Conservation (phyloP, 2,888 invertebrate genomes). For the Euspilapteryx auroguttella region DNA sequence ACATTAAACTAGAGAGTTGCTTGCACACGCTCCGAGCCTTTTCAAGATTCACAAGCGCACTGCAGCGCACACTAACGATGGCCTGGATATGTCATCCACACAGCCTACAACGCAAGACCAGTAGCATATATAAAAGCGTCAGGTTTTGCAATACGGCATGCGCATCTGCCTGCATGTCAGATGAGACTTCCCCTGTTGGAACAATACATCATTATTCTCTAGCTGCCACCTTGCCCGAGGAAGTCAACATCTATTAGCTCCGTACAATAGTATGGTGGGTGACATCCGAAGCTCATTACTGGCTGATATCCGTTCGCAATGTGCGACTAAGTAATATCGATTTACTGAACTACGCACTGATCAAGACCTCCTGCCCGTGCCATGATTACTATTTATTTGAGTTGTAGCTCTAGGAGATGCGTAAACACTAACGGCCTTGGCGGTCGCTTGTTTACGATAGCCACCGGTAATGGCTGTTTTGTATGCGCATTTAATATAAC, state of each 20-base stretch:
- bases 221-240: constrained; percentile 43
- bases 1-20: no score
- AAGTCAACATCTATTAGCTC: constrained; percentile 58
- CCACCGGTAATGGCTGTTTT: no score
- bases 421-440: constrained; percentile 43
- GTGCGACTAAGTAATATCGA: constrained; percentile 28
- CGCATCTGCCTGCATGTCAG: constrained; percentile 13
- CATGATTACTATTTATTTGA: neutral
- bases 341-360: constrained; percentile 17
- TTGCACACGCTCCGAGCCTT: no score
- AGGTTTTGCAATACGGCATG: neutral
- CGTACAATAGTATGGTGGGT: constrained; percentile 52
- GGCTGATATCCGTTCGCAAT: constrained; percentile 52
- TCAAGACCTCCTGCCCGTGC: neutral
- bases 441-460: constrained; percentile 36
- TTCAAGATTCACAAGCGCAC: no score
- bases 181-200: constrained; percentile 29
- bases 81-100: neutral
- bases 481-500: no score
- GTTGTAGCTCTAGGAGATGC: constrained; percentile 10
- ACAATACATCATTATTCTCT: constrained; percentile 48
- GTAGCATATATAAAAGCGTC: no score
- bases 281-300: constrained; percentile 61
- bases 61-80: no score
- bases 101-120: no score